Evolutionary conservation across 2,888 invertebrate species (phyloP), one percentile per base, ranked within the genome.

Genomic region (Nymphalis polychloros): DNA sequence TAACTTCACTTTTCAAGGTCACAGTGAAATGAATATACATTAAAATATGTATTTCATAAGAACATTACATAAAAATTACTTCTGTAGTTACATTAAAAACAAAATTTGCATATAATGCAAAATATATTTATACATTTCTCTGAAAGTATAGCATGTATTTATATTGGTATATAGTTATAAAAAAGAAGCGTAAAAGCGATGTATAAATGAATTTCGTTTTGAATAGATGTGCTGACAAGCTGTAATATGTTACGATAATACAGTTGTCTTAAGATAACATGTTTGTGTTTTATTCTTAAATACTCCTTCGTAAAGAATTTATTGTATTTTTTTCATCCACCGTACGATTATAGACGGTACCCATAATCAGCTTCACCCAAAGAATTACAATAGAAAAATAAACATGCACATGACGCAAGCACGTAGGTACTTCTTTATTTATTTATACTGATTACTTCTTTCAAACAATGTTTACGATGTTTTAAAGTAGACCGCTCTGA

Each of bases 181-280:
- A 66, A 20, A 63, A 59, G 31, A 65, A 31, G 23, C 60, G 52
- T 63, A 48, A 69, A 64, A 59, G 49, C 49, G 49, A 69, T 69
- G 62, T 69, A 52, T 57, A 70, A 59, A 48, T 62, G 35, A 62
- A 61, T 69, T 72, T 69, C 67, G 64, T 67, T 71, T 31, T 68
- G 71, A 68, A 75, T 78, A 77, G 74, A 74, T 77, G 73, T 75
- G 73, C 75, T 77, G 74, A 71, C 67, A 74, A 72, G 69, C 72
- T 76, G 64, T 74, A 75, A 76, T 71, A 73, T 76, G 73, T 70
- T 76, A 78, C 75, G 74, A 73, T 59, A 81, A 79, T 80, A 80
- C 78, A 80, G 63, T 78, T 75, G 77, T 78, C 76, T 72, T 77
- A 77, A 74, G 68, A 65, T 73, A 72, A 70, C 27, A 17, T 53